Conservation (phyloP, 2,888 invertebrate genomes). For the Euplagia quadripunctaria region DNA sequence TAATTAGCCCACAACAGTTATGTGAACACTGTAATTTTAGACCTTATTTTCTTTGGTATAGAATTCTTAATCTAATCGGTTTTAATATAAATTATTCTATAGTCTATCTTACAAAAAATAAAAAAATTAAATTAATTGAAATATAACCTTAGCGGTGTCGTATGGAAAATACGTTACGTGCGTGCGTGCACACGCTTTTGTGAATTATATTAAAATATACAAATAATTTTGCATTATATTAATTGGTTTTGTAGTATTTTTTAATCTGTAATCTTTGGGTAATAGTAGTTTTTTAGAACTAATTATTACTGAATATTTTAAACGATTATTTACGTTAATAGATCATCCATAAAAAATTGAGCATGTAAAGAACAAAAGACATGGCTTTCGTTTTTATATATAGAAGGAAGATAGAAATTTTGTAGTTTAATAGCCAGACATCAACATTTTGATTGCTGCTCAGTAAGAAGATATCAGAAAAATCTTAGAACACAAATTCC, state of each 20-base stretch:
- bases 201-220: background rate
- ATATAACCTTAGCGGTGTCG: background rate
- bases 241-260: background rate
- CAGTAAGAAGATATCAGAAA: background rate
- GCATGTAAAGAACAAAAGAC: background rate
- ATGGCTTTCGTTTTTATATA: too few relatives aligned
- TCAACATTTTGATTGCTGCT: background rate
- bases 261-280: background rate
- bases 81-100: background rate
- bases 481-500: background rate
- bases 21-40: slow-evolving; percentile 45
- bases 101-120: background rate
- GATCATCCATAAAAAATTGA: background rate
- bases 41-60: slow-evolving; percentile 28
- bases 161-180: background rate
- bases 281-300: background rate
- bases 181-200: background rate
- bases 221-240: background rate
- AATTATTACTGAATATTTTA: background rate
- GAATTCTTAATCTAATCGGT: slow-evolving; percentile 13
- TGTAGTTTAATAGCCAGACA: background rate
- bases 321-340: background rate
- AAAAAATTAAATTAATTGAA: background rate
- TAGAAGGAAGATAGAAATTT: background rate
- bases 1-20: slow-evolving; percentile 69